These are phyloP conservation scores for Laticauda colubrina DNA, from an alignment of 2,113 vertebrate genomes.

Conservation along the genomic window DNA sequence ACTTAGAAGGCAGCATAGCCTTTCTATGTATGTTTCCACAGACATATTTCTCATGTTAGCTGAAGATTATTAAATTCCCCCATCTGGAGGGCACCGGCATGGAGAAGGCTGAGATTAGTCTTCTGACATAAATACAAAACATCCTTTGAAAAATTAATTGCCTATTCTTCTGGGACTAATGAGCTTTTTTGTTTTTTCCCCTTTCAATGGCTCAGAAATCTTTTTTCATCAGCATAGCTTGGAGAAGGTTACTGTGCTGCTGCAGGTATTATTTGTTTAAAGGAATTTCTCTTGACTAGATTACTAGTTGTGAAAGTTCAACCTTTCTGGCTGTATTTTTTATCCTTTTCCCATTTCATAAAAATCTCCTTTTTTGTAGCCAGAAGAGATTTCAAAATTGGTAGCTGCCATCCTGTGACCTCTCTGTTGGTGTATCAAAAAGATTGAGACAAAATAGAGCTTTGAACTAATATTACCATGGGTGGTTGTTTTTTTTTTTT, in stretches of 20 bases:
- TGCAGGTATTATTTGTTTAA: background rate
- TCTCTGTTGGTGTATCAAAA: background rate
- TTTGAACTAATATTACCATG: background rate
- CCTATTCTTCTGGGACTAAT: background rate
- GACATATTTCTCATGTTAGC: background rate
- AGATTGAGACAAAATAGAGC: background rate
- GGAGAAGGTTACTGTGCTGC: background rate
- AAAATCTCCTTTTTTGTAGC: background rate
- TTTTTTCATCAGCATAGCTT: background rate
- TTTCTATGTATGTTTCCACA: background rate
- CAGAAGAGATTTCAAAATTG: background rate
- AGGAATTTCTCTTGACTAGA: background rate
- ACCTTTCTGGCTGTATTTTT: background rate
- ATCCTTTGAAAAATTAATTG: background rate
- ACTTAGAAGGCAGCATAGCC: background rate
- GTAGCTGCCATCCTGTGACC: background rate
- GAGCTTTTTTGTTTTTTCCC: background rate
- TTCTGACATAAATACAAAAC: background rate
- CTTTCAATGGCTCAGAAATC: background rate
- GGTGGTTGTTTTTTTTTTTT: background rate
- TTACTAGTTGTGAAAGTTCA: background rate
- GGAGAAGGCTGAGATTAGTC: background rate
- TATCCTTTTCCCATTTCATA: background rate
- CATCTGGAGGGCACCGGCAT: background rate
- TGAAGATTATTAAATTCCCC: background rate